Percentiles rank a stretch among this genome's conserved stretches.
phyloP scores from a whole-genome alignment of 1,140 invertebrate genomes.

The Ostrea denselamellosa region DNA sequence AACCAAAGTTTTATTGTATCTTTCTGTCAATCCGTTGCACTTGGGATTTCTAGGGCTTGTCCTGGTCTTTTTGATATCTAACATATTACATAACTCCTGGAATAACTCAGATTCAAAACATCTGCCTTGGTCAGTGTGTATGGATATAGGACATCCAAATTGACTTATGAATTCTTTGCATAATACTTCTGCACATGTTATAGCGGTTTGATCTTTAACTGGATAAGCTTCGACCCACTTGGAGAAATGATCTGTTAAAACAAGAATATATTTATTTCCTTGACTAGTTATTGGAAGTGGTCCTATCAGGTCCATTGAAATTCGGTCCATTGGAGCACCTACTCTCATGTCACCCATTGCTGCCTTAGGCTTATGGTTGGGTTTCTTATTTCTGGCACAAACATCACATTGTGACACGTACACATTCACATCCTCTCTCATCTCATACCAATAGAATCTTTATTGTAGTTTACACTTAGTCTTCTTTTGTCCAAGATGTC shows the following conservation, averaged over 20 bases:
- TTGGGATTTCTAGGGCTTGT: conserved; percentile 53
- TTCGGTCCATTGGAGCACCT: conserved; percentile 46
- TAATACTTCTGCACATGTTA: conserved; percentile 41
- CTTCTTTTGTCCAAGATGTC: conserved; percentile 60
- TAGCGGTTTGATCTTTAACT: conserved; percentile 49
- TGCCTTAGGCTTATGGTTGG: background rate
- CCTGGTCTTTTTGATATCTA: conserved; percentile 46
- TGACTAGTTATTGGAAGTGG: conserved; percentile 39
- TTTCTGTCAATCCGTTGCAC: conserved; percentile 1
- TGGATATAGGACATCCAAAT: conserved; percentile 49
- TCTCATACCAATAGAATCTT: conserved; percentile 58
- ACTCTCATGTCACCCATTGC: conserved; percentile 40
- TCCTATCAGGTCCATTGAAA: conserved; percentile 52
- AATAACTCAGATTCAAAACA: conserved; percentile 50
- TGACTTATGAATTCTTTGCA: conserved; percentile 50
- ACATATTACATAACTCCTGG: conserved; percentile 43
- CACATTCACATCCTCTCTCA: conserved; percentile 51
- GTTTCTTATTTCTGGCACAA: conserved; percentile 44
- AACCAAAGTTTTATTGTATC: background rate
- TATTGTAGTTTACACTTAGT: conserved; percentile 50
- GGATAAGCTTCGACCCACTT: conserved; percentile 54
- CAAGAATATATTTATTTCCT: conserved; percentile 53
- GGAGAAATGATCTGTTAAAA: conserved; percentile 51
- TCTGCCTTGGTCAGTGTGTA: conserved; percentile 55
- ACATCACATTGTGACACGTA: conserved; percentile 35